Evolutionary conservation across 2,113 vertebrate genomes (phyloP).

Genomic region (Parus major): DNA sequence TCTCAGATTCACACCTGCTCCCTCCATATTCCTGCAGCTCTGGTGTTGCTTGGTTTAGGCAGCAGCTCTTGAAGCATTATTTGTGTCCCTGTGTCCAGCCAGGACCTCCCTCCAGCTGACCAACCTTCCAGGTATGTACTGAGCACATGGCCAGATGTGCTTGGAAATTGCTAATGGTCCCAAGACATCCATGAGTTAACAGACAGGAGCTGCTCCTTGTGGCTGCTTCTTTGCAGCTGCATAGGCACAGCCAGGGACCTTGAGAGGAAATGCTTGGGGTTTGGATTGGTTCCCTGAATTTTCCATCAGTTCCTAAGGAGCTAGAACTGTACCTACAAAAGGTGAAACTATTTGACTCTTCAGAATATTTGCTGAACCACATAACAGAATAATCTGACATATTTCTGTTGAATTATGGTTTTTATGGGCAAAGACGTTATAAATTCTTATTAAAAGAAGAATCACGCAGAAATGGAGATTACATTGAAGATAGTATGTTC

Average conservation of each 20-base stretch:
- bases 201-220: neutral
- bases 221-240: neutral
- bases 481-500: neutral
- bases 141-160: neutral
- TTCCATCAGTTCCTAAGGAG: neutral
- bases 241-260: neutral
- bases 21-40: neutral
- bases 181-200: neutral
- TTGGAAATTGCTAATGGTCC: neutral
- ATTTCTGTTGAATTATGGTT: neutral
- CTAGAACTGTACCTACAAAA: neutral
- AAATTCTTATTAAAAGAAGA: slow-evolving; percentile 12
- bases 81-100: neutral
- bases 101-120: neutral
- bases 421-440: neutral
- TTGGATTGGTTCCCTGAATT: neutral
- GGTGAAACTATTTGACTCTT: neutral
- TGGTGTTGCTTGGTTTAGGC: neutral
- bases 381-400: neutral
- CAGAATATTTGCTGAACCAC: neutral
- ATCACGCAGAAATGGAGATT: slow-evolving; percentile 17
- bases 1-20: neutral
- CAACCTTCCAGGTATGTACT: neutral
- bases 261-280: neutral
- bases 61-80: neutral